Evolutionary conservation across 2,888 invertebrate genomes (phyloP).

Genomic region (Cheilosia vulpina): DNA sequence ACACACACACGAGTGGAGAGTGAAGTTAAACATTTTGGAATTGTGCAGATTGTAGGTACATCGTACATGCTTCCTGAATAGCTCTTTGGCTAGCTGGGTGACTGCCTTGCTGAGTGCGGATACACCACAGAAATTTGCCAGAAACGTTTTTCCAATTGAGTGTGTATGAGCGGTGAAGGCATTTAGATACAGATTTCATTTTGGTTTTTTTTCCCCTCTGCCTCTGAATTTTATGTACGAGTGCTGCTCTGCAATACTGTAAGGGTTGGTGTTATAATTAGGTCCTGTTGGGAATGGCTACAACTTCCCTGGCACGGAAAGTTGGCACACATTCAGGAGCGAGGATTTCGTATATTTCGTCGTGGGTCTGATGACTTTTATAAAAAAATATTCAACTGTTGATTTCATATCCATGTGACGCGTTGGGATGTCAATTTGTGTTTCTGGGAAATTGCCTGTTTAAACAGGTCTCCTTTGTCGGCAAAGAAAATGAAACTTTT

Average conservation of each 20-base stretch:
- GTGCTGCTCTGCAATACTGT: conserved; percentile 16
- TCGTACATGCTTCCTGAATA: conserved; percentile 53
- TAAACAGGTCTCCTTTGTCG: too few species aligned
- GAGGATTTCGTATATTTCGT: not conserved
- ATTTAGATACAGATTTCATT: conserved; percentile 44
- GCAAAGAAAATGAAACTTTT: too few species aligned
- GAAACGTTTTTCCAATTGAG: conserved; percentile 30
- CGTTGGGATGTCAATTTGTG: too few species aligned
- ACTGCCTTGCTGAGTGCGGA: conserved; percentile 63
- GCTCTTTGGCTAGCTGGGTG: conserved; percentile 60
- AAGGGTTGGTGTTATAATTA: conserved; percentile 35
- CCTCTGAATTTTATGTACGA: not conserved
- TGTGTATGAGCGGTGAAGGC: conserved; percentile 21
- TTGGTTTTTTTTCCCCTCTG: conserved; percentile 13
- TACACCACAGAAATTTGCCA: conserved; percentile 58
- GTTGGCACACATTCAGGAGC: not conserved
- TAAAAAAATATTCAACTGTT: too few species aligned
- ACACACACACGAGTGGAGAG: conserved; percentile 47
- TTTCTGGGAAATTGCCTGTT: too few species aligned
- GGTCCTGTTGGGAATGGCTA: conserved; percentile 6
- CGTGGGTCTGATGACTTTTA: too few species aligned
- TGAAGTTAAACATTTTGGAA: conserved; percentile 57
- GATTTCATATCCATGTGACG: too few species aligned
- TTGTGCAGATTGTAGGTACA: conserved; percentile 64
- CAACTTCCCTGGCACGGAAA: not conserved